These are phyloP conservation scores for Solea senegalensis DNA, from an alignment of 2,113 vertebrate species.

Conservation along the genomic window DNA sequence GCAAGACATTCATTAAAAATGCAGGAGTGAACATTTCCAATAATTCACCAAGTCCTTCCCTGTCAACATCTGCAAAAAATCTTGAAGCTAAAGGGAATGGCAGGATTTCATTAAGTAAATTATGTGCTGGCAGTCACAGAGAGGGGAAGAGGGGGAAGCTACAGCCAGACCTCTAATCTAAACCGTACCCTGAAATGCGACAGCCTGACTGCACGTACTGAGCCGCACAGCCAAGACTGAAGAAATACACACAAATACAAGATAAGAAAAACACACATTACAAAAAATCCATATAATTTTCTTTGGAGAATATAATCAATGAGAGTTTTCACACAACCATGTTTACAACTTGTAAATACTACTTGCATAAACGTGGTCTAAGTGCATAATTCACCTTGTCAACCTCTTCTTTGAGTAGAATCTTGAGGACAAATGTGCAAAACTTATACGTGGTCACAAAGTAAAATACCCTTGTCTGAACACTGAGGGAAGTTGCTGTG, in stretches of 20 bases:
- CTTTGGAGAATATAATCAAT: slow-evolving; percentile 42
- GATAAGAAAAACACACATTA: slow-evolving; percentile 55
- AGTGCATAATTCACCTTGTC: not conserved
- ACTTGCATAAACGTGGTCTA: slow-evolving; percentile 26
- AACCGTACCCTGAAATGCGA: slow-evolving; percentile 91
- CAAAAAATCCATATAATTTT: slow-evolving; percentile 44
- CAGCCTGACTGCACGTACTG: slow-evolving; percentile 82
- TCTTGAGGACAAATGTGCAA: slow-evolving; percentile 19
- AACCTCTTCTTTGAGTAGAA: too few relatives aligned
- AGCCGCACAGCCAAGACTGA: slow-evolving; percentile 74
- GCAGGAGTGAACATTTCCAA: slow-evolving; percentile 82
- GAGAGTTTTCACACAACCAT: slow-evolving; percentile 32
- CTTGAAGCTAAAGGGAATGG: slow-evolving; percentile 89
- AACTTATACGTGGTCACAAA: not conserved
- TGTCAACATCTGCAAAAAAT: slow-evolving; percentile 94
- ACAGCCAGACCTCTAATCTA: slow-evolving; percentile 92
- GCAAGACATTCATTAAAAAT: slow-evolving; percentile 79
- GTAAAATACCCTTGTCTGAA: not conserved
- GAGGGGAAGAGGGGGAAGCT: slow-evolving; percentile 88
- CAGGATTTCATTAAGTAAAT: slow-evolving; percentile 98
- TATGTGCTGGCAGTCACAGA: slow-evolving; percentile 93
- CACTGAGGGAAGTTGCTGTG: slow-evolving; percentile 2
- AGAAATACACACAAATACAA: slow-evolving; percentile 71
- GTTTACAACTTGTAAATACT: slow-evolving; percentile 48
- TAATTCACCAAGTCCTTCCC: slow-evolving; percentile 89